Evolutionary conservation across 23 tunicate genomes (phyloP).

Genomic region (Corella eumyota): DNA sequence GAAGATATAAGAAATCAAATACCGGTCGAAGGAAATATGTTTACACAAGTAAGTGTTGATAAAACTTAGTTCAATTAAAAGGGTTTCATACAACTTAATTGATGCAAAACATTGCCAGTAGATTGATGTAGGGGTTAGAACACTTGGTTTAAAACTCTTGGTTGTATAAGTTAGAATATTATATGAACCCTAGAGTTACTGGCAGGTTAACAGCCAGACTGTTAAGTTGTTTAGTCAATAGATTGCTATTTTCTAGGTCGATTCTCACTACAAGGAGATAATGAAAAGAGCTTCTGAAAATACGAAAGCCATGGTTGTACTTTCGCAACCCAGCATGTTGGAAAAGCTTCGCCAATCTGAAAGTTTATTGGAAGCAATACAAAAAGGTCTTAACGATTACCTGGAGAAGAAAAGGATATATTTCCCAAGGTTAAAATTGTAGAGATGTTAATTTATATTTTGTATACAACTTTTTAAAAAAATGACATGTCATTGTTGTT

Average conservation of each 20-base stretch:
- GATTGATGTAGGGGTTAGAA: no score
- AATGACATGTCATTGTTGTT: no score
- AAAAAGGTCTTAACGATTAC: constrained; percentile 75
- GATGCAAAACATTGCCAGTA: no score
- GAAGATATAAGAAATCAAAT: constrained; percentile 88
- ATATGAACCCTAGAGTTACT: no score
- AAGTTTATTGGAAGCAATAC: constrained; percentile 63
- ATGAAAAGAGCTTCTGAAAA: constrained; percentile 51
- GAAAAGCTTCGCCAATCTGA: constrained; percentile 52
- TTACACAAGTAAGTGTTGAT: constrained; percentile 54
- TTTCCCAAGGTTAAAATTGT: constrained; percentile 62
- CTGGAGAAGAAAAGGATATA: constrained; percentile 67
- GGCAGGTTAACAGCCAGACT: constrained; percentile 9
- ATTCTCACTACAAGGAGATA: constrained; percentile 33
- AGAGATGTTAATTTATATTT: not conserved
- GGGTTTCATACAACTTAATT: no score
- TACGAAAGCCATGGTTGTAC: constrained; percentile 69
- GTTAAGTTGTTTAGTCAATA: constrained; percentile 8
- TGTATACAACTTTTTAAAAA: no score
- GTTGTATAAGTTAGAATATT: no score
- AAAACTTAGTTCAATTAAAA: no score
- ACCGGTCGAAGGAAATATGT: constrained; percentile 66
- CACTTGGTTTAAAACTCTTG: no score
- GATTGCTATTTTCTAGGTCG: constrained; percentile 42
- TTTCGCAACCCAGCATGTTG: constrained; percentile 54